Base-by-base conservation (phyloP, 2,888 invertebrate genomes). In the Monochamus alternatus region DNA sequence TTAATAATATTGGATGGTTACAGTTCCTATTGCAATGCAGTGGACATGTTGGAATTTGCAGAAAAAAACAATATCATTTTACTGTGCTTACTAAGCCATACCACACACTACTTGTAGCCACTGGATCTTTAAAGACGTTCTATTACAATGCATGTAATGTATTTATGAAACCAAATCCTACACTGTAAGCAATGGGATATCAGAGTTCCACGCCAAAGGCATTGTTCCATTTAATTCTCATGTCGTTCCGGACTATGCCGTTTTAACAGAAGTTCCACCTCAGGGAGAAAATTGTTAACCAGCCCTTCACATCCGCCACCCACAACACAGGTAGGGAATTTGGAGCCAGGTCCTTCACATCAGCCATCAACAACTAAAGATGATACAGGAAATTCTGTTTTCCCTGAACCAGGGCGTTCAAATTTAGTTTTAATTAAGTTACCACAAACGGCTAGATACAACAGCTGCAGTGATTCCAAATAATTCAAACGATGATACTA, bases 1-100 rank as follows among this genome's bases (percentile, higher is more conserved):
- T 30, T 78, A 22, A 55, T 78, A 43, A 75, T 76, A 66, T 32
- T 71, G 44, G 73, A 78, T 63, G 74, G 71, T 10, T 74, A 78
- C 66, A 70, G 73, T 60, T 78, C 74, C 44, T 64, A 74, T 44
- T 74, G 59, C 58, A 74, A 52, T 51, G 52, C 62, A 44, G 43
- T 74, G 55, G 76, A 74, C 31, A 44, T 76, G 43, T 62, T 75
- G 43, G 73, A 75, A 38, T 71, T 59, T 31, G 76, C 73, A 14
- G 38, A 32, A 58, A 70, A 73, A 66, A 75, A 75, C 22, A 55
- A 73, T 60, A 63, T 73, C 32, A 44, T 73, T 47, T 43, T 75
- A 5, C 58, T 67, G 22, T 75, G 75, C 43, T 14, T 74, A 43
- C 63, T 68, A 38, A 63, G 70, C 47, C 70, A 71, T 52, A 75